These are phyloP conservation scores for Lochmaea capreae DNA, from an alignment of 2,888 invertebrate genomes.

Conservation along the genomic window DNA sequence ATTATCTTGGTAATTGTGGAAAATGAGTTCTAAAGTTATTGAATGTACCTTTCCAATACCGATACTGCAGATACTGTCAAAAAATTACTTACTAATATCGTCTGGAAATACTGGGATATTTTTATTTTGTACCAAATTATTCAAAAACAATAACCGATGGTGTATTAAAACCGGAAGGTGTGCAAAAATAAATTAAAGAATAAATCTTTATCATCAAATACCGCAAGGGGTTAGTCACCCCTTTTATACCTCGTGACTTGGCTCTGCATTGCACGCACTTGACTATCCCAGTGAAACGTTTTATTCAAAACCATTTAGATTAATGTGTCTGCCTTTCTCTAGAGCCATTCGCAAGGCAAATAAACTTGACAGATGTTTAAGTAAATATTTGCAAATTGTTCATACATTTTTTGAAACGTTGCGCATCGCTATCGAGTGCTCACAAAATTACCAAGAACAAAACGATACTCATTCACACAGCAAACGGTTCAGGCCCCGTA, in stretches of 20 bases:
- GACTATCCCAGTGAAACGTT: not conserved
- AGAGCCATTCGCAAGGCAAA: not conserved
- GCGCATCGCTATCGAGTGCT: not conserved
- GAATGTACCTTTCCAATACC: no score
- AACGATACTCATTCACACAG: not conserved
- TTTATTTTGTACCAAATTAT: no score
- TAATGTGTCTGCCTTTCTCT: constrained; percentile 4
- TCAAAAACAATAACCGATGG: not conserved
- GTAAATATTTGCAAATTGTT: constrained; percentile 5
- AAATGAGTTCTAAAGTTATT: no score
- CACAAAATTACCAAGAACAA: not conserved
- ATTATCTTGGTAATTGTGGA: no score
- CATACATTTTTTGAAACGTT: not conserved
- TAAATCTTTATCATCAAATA: not conserved
- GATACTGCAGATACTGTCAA: no score
- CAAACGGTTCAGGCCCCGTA: not conserved
- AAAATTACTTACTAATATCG: no score
- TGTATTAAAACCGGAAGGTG: not conserved
- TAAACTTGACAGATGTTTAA: constrained; percentile 2
- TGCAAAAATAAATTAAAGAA: not conserved
- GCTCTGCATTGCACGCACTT: not conserved
- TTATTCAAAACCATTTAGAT: not conserved
- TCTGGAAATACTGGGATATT: no score
- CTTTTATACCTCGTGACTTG: not conserved
- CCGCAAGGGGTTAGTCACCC: not conserved